Percentiles rank a stretch among this genome's conserved stretches.
phyloP scores from a whole-genome alignment of 2,797 vertebrate species.

The Enteromius treurensis region DNA sequence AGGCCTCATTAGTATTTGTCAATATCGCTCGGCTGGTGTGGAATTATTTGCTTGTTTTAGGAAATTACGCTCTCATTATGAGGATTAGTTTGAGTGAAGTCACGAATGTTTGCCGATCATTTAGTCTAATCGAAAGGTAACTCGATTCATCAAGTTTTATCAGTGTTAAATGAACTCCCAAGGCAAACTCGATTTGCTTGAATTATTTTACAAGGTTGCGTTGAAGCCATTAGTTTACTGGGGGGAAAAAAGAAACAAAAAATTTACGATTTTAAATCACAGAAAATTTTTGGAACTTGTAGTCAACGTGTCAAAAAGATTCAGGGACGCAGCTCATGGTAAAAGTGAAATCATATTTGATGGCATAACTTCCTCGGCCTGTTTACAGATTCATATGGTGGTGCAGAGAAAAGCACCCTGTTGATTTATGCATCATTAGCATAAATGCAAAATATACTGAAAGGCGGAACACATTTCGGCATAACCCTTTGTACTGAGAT shows the following conservation, averaged over 20 bases:
- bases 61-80: constrained; percentile 34
- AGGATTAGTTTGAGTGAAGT: constrained; percentile 18
- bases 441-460: constrained; percentile 63
- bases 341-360: constrained; percentile 23
- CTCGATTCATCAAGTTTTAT: constrained; percentile 18
- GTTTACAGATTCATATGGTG: constrained; percentile 53
- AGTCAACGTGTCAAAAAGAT: background rate
- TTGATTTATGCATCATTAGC: constrained; percentile 66
- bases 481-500: constrained; percentile 64
- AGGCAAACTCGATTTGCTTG: background rate
- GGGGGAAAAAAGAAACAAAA: too few species aligned
- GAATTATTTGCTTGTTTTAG: constrained; percentile 40
- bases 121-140: constrained; percentile 11
- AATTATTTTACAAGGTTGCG: constrained; percentile 13
- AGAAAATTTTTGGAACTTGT: background rate
- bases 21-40: constrained; percentile 29
- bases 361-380: constrained; percentile 43
- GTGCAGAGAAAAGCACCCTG: constrained; percentile 45
- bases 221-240: background rate
- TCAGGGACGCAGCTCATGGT: constrained; percentile 10
- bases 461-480: constrained; percentile 62
- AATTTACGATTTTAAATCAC: background rate
- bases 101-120: constrained; percentile 9
- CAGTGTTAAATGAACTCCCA: background rate
- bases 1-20: constrained; percentile 45